Evolutionary conservation across 2,888 invertebrate genomes (phyloP).

Genomic region (Endomychus coccineus): DNA sequence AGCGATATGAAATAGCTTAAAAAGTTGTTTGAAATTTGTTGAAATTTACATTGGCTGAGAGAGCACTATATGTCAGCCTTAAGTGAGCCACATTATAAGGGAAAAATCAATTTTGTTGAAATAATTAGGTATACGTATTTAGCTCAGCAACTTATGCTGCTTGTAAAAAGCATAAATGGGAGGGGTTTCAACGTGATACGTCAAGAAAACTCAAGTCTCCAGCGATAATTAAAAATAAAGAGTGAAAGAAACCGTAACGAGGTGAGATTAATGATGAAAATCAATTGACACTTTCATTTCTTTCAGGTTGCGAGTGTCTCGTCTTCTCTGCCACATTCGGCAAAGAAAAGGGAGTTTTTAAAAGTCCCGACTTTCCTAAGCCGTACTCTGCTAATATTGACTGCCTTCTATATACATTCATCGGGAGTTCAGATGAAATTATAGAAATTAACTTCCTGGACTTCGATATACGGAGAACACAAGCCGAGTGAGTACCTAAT

Average conservation of each 20-base stretch:
- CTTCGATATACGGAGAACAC: constrained; percentile 63
- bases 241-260: constrained; percentile 12
- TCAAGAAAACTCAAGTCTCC: no score
- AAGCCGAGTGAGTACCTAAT: constrained; percentile 59
- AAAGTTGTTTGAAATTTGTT: no score
- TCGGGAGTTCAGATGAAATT: constrained; percentile 70
- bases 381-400: constrained; percentile 66
- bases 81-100: no score
- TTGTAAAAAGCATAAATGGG: no score
- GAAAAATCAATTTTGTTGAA: no score
- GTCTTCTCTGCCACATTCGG: constrained; percentile 73
- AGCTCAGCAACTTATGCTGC: no score
- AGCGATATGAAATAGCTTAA: no score
- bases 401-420: constrained; percentile 79
- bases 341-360: constrained; percentile 72
- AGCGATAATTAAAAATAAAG: constrained; percentile 8
- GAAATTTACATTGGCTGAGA: no score
- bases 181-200: no score
- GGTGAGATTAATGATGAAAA: no score
- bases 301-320: constrained; percentile 77
- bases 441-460: constrained; percentile 74
- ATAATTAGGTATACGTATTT: no score
- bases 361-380: constrained; percentile 75
- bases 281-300: constrained; percentile 10
- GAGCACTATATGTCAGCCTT: no score